Conservation (phyloP, 92 coral and sea anemone genomes). For the Phenganax marumi region DNA sequence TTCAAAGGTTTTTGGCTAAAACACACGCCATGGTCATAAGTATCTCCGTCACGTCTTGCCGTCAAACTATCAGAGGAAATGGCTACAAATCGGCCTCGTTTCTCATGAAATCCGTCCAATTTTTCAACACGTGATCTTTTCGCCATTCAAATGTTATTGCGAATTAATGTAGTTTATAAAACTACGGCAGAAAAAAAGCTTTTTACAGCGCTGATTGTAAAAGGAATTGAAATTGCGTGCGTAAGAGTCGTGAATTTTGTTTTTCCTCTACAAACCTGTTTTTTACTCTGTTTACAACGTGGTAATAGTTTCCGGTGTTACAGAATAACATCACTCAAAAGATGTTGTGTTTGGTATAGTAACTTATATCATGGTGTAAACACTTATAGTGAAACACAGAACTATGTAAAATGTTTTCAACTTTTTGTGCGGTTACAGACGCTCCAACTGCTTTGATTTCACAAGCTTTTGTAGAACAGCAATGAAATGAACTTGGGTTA, state of each 20-base stretch:
- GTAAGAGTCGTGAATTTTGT: not conserved
- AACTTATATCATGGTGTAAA: not conserved
- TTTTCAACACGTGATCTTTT: not conserved
- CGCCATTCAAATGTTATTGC: not conserved
- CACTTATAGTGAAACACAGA: not conserved
- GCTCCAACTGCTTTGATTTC: too few species aligned
- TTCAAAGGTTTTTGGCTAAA: slow-evolving; percentile 71
- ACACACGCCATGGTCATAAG: slow-evolving; percentile 93
- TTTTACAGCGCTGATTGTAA: not conserved
- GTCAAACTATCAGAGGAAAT: slow-evolving; percentile 63
- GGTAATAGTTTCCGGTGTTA: not conserved
- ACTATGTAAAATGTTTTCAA: not conserved
- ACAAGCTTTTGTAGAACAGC: not conserved
- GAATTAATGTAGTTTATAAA: not conserved
- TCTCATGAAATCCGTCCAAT: slow-evolving; percentile 75
- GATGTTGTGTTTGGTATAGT: not conserved
- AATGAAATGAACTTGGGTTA: not conserved
- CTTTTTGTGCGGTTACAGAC: not conserved
- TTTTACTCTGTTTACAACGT: not conserved
- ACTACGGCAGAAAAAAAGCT: not conserved
- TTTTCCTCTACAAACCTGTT: not conserved
- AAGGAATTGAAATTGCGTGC: not conserved
- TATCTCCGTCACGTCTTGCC: slow-evolving; percentile 87
- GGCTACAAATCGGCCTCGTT: slow-evolving; percentile 79
- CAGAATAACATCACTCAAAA: not conserved